Evolutionary conservation across 2,888 invertebrate genomes (phyloP), one percentile per base, ranked within the genome.

Genomic region (Escarpia spicata): DNA sequence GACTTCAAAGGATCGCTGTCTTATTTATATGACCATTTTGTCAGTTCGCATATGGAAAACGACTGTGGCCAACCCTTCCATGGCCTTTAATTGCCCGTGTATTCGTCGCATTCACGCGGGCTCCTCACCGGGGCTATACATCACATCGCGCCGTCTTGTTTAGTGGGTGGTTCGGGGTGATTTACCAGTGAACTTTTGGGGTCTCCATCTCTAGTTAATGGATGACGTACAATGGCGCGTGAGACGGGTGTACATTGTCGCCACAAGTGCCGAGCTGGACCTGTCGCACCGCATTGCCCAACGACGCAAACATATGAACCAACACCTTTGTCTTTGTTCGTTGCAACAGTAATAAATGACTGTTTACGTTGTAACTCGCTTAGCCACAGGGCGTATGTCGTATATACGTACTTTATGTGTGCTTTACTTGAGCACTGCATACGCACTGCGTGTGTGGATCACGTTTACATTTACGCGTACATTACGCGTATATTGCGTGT

Each of bases 81-180:
- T 26, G 75, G 75, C 75, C 75, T 75, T 26, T 75, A 75, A 75
- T 75, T 75, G 75, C 75, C 75, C 19, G 75, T 75, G 75, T 75
- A 75, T 75, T 75, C 75, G 75, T 75, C 75, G 26, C 75, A 26
- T 75, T 75, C 75, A 75, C 75, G 75, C 75, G 19, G 75, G 15
- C n/a, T 0, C 19, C 26, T 26, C 75, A n/a, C 75, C 26, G 26
- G 6, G 75, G 75, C 75, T 26, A 75, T 75, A 75, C 75, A 75
- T 75, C 75, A 75, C 75, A 19, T 26, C 75, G 75, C 75, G 75
- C 75, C 75, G 75, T 75, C 75, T 4, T 75, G 75, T 75, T 75
- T 75, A 75, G 75, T 75, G 75, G 75, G 75, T 75, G 75, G 75
- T 75, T 75, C 75, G 19, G 75, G 26, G 75, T 75, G 75, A 75